These are phyloP conservation scores for Syritta pipiens DNA, from an alignment of 2,888 invertebrate species.

Conservation along the genomic window DNA sequence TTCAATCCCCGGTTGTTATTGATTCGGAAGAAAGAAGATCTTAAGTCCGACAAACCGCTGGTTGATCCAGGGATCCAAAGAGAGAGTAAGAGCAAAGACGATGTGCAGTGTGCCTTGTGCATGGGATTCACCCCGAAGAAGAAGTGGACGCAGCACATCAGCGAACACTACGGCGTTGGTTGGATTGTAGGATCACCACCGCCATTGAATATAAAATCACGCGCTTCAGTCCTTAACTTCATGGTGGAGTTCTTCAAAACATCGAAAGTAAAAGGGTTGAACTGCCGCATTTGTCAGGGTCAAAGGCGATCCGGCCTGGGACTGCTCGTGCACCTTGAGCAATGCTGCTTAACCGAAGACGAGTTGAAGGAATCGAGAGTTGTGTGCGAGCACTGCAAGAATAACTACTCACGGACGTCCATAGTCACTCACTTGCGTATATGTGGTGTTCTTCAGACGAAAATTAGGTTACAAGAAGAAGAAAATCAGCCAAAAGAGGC, in stretches of 20 bases:
- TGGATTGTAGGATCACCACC: conserved; percentile 73
- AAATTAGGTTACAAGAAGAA: not conserved
- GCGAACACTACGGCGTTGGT: conserved; percentile 77
- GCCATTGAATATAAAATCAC: conserved; percentile 70
- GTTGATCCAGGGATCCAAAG: conserved; percentile 38
- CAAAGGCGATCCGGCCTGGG: conserved; percentile 74
- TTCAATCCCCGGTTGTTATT: conserved; percentile 74
- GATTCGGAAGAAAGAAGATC: conserved; percentile 73
- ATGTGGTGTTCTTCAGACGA: conserved; percentile 68
- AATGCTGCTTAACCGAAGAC: conserved; percentile 72
- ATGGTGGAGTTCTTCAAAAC: conserved; percentile 72
- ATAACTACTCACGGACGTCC: conserved; percentile 69
- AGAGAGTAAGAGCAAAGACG: conserved; percentile 2
- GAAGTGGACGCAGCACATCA: conserved; percentile 73
- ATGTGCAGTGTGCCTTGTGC: conserved; percentile 76
- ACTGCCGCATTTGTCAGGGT: conserved; percentile 75
- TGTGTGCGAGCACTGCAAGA: conserved; percentile 73
- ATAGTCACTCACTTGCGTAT: conserved; percentile 70
- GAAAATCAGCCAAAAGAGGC: not conserved
- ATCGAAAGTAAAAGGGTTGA: conserved; percentile 66
- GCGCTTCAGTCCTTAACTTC: conserved; percentile 66
- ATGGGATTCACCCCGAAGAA: conserved; percentile 68
- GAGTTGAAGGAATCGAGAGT: conserved; percentile 66
- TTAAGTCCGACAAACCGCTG: conserved; percentile 72
- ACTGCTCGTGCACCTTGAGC: conserved; percentile 74